Conservation (phyloP, 2,888 invertebrate genomes). For the Machimus atricapillus region DNA sequence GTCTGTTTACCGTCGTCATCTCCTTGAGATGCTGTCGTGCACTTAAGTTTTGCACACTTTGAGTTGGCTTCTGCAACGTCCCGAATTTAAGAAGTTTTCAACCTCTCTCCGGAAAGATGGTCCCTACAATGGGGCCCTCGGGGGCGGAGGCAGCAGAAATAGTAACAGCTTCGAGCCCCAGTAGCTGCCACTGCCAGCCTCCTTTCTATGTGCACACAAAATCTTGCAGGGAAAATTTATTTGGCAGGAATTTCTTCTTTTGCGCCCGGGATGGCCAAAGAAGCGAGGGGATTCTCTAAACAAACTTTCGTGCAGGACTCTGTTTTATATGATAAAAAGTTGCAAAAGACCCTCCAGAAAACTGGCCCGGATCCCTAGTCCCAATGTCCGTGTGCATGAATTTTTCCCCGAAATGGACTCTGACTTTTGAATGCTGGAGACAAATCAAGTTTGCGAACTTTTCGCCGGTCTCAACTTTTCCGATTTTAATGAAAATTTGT, state of each 20-base stretch:
- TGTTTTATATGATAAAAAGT: neutral
- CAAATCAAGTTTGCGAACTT: neutral
- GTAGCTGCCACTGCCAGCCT: neutral
- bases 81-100: neutral
- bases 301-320: neutral
- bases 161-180: neutral
- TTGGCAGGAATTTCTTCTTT: neutral
- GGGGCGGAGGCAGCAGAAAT: neutral
- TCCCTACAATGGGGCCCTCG: neutral
- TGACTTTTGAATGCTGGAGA: neutral
- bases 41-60: neutral
- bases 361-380: neutral
- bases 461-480: neutral
- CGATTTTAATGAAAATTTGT: conserved; percentile 9
- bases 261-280: neutral
- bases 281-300: neutral
- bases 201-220: neutral
- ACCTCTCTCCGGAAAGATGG: neutral
- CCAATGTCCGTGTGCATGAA: neutral
- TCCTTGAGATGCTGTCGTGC: neutral
- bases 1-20: neutral
- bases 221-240: neutral
- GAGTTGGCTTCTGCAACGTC: neutral
- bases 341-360: neutral
- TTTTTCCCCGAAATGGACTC: neutral